Evolutionary conservation across 2,888 invertebrate species (phyloP).

Genomic region (Drosophila infuscata): DNA sequence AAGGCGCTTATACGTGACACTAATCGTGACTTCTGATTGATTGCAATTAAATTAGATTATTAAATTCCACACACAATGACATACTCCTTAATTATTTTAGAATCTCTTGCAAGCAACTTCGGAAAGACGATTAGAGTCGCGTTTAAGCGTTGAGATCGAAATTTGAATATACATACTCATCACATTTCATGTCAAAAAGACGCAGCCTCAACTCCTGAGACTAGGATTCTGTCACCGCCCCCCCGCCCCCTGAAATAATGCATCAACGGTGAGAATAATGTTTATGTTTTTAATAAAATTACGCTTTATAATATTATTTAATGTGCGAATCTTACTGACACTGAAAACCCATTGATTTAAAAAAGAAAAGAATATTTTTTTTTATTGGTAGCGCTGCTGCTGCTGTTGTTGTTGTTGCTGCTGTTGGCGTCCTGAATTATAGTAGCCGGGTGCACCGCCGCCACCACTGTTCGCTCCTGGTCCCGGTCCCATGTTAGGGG

Average conservation of each 20-base stretch:
- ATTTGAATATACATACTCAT: conserved; percentile 31
- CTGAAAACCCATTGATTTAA: conserved; percentile 5
- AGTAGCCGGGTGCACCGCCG: conserved; percentile 43
- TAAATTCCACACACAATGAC: neutral
- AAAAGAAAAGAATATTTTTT: neutral
- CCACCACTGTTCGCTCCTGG: conserved; percentile 33
- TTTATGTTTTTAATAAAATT: conserved; percentile 71
- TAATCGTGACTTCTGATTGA: conserved; percentile 23
- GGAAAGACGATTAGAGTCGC: conserved; percentile 16
- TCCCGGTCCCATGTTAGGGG: conserved; percentile 52
- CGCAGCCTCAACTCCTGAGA: conserved; percentile 9
- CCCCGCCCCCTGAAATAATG: conserved; percentile 9
- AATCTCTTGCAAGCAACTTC: neutral
- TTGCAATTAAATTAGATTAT: neutral
- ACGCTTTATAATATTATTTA: conserved; percentile 72
- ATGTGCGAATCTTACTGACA: conserved; percentile 16
- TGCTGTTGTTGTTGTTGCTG: conserved; percentile 40
- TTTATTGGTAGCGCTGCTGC: conserved; percentile 58
- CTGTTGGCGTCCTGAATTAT: conserved; percentile 60
- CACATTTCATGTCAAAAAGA: conserved; percentile 28
- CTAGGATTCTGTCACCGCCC: neutral
- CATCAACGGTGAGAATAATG: conserved; percentile 48
- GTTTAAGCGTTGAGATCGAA: conserved; percentile 17
- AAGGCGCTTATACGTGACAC: conserved; percentile 22
- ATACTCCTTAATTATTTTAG: conserved; percentile 4